Percentiles rank a stretch among this genome's conserved stretches.
Conservation (phyloP, 2,797 vertebrate species). For the Falco biarmicus region DNA sequence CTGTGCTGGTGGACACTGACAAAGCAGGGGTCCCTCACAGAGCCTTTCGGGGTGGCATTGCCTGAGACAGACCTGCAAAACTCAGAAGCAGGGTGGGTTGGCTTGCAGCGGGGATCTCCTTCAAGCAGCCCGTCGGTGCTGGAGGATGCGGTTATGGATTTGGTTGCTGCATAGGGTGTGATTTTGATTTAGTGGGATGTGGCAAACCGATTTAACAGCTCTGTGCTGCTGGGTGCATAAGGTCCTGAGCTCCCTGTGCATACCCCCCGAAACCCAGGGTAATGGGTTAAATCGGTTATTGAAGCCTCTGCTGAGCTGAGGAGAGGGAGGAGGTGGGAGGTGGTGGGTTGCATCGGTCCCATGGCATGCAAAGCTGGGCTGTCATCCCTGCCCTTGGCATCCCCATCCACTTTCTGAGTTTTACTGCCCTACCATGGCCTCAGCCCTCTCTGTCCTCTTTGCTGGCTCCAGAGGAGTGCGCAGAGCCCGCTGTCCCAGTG, state of each 20-base stretch:
- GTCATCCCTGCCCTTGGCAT: neutral
- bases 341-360: neutral
- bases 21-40: neutral
- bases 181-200: neutral
- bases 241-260: neutral
- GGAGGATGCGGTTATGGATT: neutral
- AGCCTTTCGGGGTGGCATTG: neutral
- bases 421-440: neutral
- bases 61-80: fast-evolving
- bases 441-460: neutral
- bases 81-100: fast-evolving
- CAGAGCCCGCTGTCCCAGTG: fast-evolving
- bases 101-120: neutral
- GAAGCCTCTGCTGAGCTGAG: neutral
- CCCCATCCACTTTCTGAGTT: fast-evolving
- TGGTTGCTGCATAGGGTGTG: fast-evolving
- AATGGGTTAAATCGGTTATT: neutral
- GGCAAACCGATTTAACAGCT: neutral
- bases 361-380: fast-evolving
- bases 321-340: neutral
- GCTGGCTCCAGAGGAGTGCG: fast-evolving
- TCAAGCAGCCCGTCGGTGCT: neutral
- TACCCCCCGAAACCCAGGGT: neutral
- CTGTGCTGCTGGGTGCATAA: neutral
- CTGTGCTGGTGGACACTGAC: fast-evolving